Conservation (phyloP, 1,140 invertebrate genomes). For the Penaeus japonicus region DNA sequence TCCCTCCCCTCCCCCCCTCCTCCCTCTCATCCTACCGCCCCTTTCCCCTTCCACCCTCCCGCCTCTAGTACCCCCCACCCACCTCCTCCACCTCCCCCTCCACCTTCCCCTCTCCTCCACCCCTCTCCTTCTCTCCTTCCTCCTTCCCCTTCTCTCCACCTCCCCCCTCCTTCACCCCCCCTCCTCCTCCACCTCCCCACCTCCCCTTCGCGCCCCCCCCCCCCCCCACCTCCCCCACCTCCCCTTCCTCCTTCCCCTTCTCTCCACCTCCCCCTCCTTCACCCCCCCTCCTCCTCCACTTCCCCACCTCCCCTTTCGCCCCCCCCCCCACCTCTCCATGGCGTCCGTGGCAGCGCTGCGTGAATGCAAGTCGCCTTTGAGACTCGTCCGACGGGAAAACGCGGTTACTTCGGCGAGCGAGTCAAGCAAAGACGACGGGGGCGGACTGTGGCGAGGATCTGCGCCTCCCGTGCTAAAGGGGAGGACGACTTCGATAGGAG, state of each 20-base stretch:
- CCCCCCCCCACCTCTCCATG: background rate
- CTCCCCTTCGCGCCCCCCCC: background rate
- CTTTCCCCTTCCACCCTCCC: no score
- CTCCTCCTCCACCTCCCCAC: background rate
- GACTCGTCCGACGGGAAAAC: constrained; percentile 42
- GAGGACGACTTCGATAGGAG: no score
- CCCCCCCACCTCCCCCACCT: background rate
- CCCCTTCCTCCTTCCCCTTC: background rate
- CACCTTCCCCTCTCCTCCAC: background rate
- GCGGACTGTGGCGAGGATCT: constrained; percentile 10
- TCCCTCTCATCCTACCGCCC: no score
- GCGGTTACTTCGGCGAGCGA: constrained; percentile 41
- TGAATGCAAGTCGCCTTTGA: constrained; percentile 43
- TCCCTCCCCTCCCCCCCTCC: no score
- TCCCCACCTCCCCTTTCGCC: background rate
- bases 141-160: background rate
- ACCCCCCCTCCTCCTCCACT: constrained; percentile 8
- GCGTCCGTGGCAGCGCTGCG: constrained; percentile 23
- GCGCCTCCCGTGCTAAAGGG: no score
- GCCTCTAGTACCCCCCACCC: background rate
- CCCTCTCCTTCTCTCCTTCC: background rate
- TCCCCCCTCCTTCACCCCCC: background rate
- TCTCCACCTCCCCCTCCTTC: background rate
- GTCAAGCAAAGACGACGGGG: constrained; percentile 2
- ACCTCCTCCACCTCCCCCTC: background rate